Evolutionary conservation across 2,888 invertebrate species (phyloP), one percentile per base, ranked within the genome.

Genomic region (Mongoloraphidia duomilia): DNA sequence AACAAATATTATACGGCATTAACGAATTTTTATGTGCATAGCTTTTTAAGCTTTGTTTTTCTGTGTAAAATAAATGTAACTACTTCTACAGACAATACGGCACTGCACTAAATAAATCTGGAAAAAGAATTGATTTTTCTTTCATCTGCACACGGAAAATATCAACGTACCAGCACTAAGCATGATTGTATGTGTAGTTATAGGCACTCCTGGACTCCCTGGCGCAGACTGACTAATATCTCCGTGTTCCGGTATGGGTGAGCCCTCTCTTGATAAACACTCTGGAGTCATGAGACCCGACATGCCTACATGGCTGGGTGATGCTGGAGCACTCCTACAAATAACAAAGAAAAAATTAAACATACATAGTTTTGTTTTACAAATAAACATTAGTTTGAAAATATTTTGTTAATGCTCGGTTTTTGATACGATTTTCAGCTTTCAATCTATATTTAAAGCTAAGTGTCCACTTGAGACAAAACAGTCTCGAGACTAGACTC

Each of bases 301-400:
- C 69, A 84, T 82, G 63, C 88, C 86, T 65, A 91, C 84, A 63
- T 94, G 93, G 61, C 88, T 92, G 53, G 94, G 95, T 38, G 93
- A 93, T 50, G 92, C 89, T 38, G 94, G 94, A 47, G 94, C 94
- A 66, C 91, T 92, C 70, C 93, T 90, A 66, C 13, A 63, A 57
- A 44, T 47, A 54, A 55, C 53, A 44, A 52, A 46, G 9, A 33
- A 14, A 41, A 10, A 10, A 46, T 10, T 9, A 52, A 49, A 5
- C 9, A n/a, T 49, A n/a, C 12, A 48, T 26, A 1, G 26, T 26
- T 26, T 26, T 26, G 26, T 26, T 26, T 26, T 26, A 26, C 26
- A 26, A 26, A 26, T 26, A 26, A 26, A 26, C 26, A 17, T 17
- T 4, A 17, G 17, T 17, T 17, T 17, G 2, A n/a, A n/a, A n/a